These are phyloP conservation scores for Drosophila burlai DNA, from an alignment of 1,140 invertebrate genomes.

Conservation along the genomic window DNA sequence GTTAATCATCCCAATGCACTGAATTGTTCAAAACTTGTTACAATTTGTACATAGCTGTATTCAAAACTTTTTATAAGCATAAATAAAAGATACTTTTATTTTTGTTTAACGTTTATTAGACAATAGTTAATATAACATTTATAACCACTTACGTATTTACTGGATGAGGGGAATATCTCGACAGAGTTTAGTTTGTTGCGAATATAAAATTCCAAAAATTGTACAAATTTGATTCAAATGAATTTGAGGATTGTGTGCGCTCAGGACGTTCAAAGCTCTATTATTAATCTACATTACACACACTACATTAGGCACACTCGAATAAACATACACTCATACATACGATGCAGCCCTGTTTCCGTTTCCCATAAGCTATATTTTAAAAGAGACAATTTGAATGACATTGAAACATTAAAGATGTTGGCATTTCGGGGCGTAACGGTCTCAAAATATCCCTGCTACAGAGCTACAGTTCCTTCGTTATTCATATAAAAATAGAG, in stretches of 20 bases:
- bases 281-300: slow-evolving; percentile 35
- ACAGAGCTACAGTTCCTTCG: neutral
- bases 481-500: slow-evolving; percentile 25
- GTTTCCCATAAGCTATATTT: neutral
- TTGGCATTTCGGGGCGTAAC: neutral
- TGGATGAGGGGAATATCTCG: slow-evolving; percentile 39
- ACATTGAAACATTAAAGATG: neutral
- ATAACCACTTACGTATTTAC: slow-evolving; percentile 58
- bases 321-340: slow-evolving; percentile 13
- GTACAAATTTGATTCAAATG: slow-evolving; percentile 48
- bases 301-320: slow-evolving; percentile 16
- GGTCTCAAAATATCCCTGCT: neutral
- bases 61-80: neutral
- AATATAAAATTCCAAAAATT: slow-evolving; percentile 42
- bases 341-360: neutral
- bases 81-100: neutral
- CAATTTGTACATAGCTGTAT: neutral
- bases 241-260: slow-evolving; percentile 19
- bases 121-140: slow-evolving; percentile 59
- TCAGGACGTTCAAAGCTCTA: slow-evolving; percentile 23
- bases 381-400: neutral
- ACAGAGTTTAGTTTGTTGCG: slow-evolving; percentile 34
- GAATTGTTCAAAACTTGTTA: neutral
- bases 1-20: too few relatives aligned
- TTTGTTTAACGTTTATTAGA: slow-evolving; percentile 62